Base-by-base conservation (phyloP, 2,888 invertebrate species). In the Eristalis intricaria region DNA sequence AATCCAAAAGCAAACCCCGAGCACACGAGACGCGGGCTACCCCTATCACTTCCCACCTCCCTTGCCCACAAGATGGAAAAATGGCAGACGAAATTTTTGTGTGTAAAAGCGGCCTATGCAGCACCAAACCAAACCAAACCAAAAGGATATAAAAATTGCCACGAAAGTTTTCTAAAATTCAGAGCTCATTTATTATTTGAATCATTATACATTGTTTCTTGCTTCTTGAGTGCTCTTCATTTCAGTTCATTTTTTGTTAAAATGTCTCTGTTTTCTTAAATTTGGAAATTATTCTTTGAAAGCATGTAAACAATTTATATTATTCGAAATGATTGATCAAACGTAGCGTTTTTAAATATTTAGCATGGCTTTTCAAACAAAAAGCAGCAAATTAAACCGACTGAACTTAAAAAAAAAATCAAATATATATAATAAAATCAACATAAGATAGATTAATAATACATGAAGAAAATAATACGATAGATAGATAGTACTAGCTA, bases 401-500 rank as follows among this genome's bases (percentile, higher is more conserved):
- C 85, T 85, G 85, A 85, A 81, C 60, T 77, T 85, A 74, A 56
- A 61, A 23, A 73, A 80, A 29, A 63, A 65, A 10, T 35, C 4
- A 22, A 61, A 43, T n/a, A 5, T 43, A 15, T 15, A 10, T 8
- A 50, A 60, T 43, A 15, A 70, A 38, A 15, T 19, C 23, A 65
- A 70, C 63, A 65, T 64, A 84, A 50, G 19, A 38, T 63, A 69
- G 60, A 60, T 15, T 60, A 32, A 63, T 23, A 75, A 32, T 50
- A 50, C 2, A 29, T 29, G 29, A 32, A 50, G 26, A 64, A 80
- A 71, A 71, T 35, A 10, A 75, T 68, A n/a, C n/a, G n/a, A n/a
- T 76, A 84, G 80, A 81, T 86, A 86, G 85, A 86, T 86, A 86
- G 85, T 74, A 69, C 70, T 70, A 85, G 80, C 69, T 58, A 68